Conservation (phyloP, 1,140 invertebrate species). For the Drosophila novamexicana region DNA sequence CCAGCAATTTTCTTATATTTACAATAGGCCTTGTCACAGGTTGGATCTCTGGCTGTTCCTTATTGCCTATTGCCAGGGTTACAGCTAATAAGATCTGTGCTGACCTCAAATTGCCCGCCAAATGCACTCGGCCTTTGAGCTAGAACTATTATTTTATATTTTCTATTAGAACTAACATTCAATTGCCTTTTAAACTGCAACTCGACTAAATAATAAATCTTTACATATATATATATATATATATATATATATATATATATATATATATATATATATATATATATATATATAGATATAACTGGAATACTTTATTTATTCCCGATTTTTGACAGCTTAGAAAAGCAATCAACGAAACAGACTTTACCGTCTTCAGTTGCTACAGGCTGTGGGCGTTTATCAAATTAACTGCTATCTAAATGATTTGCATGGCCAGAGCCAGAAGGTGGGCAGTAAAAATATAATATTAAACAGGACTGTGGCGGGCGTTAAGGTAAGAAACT, state of each 20-base stretch:
- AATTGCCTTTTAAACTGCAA: too few species aligned
- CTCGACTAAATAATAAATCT: too few species aligned
- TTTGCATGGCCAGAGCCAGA: background rate
- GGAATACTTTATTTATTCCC: too few species aligned
- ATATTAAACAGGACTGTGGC: background rate
- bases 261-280: too few species aligned
- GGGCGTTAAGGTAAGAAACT: background rate
- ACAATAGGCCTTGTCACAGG: background rate
- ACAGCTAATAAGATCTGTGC: slow-evolving; percentile 19
- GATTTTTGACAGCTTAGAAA: too few species aligned
- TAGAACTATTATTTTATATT: too few species aligned
- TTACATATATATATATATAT: too few species aligned
- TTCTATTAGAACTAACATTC: too few species aligned
- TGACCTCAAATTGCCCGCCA: slow-evolving; percentile 7
- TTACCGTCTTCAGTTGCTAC: background rate
- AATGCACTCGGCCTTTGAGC: slow-evolving; percentile 4
- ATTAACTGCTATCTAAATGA: slow-evolving; percentile 14
- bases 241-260: too few species aligned
- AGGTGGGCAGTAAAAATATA: background rate
- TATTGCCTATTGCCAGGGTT: slow-evolving; percentile 5
- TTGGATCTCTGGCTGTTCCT: background rate
- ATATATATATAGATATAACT: too few species aligned
- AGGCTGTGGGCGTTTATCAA: slow-evolving; percentile 21
- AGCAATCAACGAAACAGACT: too few species aligned
- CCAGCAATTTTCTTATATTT: background rate